Base-by-base conservation (phyloP, 1,140 invertebrate species). In the Hestina assimilis region DNA sequence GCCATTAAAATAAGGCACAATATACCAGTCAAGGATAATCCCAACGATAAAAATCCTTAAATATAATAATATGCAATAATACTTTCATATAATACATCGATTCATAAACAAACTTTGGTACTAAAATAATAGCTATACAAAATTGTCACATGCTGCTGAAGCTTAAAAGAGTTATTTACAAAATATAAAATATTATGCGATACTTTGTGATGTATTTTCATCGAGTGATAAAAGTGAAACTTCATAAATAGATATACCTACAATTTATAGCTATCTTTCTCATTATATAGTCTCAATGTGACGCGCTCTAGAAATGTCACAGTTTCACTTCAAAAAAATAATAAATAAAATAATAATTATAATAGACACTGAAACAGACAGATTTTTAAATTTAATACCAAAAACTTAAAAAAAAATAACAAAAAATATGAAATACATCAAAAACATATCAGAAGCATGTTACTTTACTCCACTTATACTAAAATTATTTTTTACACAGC, bases 31-130 rank as follows among this genome's bases (percentile, higher is more conserved):
- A 20, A 28, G 14, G 9, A 33, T 33, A 9, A 17, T 33, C 15
- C 26, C 19, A n/a, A n/a, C n/a, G n/a, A n/a, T 29, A 23, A 19
- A 46, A 31, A 12, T 3, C 21, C 28, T 48, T n/a, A 48, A 11
- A 35, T 42, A 54, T 15, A 19, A 28, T 21, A 38, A 24, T 20
- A 40, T n/a, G 46, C 12, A 56, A 47, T 61, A 65, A 65, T 65
- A 60, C 63, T 61, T 61, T 66, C 40, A 54, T 46, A 50, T 61
- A 66, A 63, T 63, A 63, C 55, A 58, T 46, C 19, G 23, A 52
- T 52, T 46, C 38, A 14, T 41, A 58, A 50, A 47, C 42, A 59
- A 72, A 51, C 75, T 73, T 75, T 78, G 72, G 72, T 71, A 55
- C 60, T 58, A 47, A 35, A 66, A 52, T 38, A 48, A 28, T 29